Evolutionary conservation across 2,888 invertebrate genomes (phyloP), one percentile per base, ranked within the genome.

Genomic region (Nasonovia ribisnigri): DNA sequence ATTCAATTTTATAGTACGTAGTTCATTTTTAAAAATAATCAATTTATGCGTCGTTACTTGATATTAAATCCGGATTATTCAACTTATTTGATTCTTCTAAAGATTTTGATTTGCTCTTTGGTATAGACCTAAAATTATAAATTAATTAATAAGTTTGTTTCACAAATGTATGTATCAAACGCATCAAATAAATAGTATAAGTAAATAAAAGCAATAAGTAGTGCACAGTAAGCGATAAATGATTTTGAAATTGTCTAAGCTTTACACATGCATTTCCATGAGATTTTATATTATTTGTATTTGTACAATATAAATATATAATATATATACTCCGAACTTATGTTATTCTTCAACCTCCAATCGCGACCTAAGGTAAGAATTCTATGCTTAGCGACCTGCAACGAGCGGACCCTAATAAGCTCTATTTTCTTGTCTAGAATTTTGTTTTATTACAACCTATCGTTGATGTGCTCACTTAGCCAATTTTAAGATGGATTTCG

Each of bases 391-490:
- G 90, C 86, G 90, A 93, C 93, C 86, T 90, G 90, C 86, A 93
- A 60, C 86, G 90, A 93, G 90, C 90, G 93, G 20, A 93, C 90
- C 93, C 90, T 86, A 90, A 93, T 90, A 93, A 93, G 93, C 93
- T 90, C 93, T 93, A 93, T 90, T 84, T 93, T 60, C 54, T 93
- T 86, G 88, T 90, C 90, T 93, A 93, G 89, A 90, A 93, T 89
- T 90, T 90, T 93, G 89, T 29, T 93, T 89, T 86, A 86, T 90
- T 90, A 93, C 90, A 93, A 93, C 93, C 93, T 93, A 93, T 90
- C 90, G 90, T 93, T 93, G 51, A 90, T 90, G 89, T 93, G 93
- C 93, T 93, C 93, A 93, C 93, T 93, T 93, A 93, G 93, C 93
- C 84, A 93, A 93, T 86, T 90, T 93, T 90, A 93, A 93, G 93